Evolutionary conservation across 2,797 vertebrate genomes (phyloP).

Genomic region (Nothura maculosa): DNA sequence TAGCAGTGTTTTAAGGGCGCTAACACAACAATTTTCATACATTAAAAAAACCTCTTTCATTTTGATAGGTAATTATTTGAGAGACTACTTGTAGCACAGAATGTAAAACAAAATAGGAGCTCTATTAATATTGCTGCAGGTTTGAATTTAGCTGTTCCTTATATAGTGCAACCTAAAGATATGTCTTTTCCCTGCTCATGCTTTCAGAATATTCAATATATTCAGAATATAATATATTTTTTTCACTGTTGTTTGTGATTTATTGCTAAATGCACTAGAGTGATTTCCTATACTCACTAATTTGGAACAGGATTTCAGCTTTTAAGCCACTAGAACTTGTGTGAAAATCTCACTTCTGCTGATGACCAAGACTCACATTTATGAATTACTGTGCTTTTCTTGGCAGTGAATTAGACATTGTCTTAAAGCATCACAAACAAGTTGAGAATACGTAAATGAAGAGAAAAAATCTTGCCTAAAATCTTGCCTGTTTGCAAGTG

Average conservation of each 20-base stretch:
- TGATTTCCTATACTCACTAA: neutral
- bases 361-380: neutral
- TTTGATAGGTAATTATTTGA: neutral
- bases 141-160: neutral
- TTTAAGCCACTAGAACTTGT: neutral
- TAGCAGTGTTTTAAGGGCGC: neutral
- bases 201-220: neutral
- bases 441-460: neutral
- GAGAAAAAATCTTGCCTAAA: neutral
- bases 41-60: neutral
- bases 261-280: neutral
- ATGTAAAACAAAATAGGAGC: neutral
- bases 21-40: neutral
- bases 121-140: neutral
- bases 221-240: neutral
- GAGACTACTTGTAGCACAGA: neutral
- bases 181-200: accelerated
- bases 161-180: neutral
- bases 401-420: neutral
- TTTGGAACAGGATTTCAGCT: neutral
- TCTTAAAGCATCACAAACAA: neutral
- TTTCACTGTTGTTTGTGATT: neutral
- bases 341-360: neutral
- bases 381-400: neutral
- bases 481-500: neutral